These are phyloP conservation scores for Accipiter cooperii DNA, from an alignment of 2,113 vertebrate species.

Conservation along the genomic window DNA sequence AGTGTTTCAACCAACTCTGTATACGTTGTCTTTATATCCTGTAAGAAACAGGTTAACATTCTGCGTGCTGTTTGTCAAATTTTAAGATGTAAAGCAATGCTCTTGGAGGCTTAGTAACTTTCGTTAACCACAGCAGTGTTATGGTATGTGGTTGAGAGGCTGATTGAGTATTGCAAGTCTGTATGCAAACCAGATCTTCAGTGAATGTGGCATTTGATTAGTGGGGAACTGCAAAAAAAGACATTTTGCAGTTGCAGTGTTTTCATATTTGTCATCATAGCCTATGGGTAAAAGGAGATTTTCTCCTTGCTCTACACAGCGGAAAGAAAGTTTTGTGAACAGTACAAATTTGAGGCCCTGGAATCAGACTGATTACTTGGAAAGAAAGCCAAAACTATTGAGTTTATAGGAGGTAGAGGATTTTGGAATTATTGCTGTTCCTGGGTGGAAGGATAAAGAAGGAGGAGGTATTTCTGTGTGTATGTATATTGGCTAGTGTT, in stretches of 20 bases:
- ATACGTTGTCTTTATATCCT: not conserved
- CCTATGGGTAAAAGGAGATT: not conserved
- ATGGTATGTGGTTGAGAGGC: not conserved
- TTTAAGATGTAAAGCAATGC: not conserved
- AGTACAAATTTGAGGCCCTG: not conserved
- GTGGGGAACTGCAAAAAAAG: not conserved
- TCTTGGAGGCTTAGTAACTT: not conserved
- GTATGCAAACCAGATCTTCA: not conserved
- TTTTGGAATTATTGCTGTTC: not conserved
- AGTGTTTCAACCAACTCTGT: not conserved
- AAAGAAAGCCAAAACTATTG: not conserved
- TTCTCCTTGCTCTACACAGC: not conserved
- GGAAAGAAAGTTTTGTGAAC: not conserved
- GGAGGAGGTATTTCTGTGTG: not conserved
- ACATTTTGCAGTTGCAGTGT: not conserved
- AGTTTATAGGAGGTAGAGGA: not conserved
- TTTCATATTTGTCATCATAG: not conserved
- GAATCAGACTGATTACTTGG: not conserved
- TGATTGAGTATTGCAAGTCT: not conserved
- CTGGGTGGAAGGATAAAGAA: not conserved
- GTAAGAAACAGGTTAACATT: not conserved
- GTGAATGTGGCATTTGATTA: not conserved
- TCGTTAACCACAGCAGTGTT: not conserved
- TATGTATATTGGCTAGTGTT: not conserved
- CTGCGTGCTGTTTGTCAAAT: not conserved